Base-by-base conservation (phyloP, 2,113 vertebrate species). In the Anguilla japonica region DNA sequence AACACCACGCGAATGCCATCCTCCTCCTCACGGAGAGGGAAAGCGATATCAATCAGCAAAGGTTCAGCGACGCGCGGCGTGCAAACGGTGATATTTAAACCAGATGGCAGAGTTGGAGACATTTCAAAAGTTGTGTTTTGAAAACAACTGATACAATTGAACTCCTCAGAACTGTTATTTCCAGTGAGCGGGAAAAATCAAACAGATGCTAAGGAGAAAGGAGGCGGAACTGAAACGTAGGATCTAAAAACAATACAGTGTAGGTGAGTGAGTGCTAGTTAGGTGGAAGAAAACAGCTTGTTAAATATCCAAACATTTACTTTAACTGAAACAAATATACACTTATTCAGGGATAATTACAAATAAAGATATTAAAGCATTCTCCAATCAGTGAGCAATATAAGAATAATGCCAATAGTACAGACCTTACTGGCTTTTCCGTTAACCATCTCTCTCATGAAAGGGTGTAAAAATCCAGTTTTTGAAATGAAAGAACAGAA, bases 61-160 rank as follows among this genome's bases (percentile, higher is more conserved):
- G n/a, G 39, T 34, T 26, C 81, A 67, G 57, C 81, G 67, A 18
- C 26, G 56, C 3, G 53, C 11, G 15, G 22, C 26, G 22, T n/a
- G 14, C 16, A 18, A 82, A 26, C 67, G n/a, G 13, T 60, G 86
- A 89, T 86, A 90, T 85, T 86, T 79, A 56, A 94, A 92, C 56
- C 71, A 79, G 40, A 60, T 53, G 63, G 43, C 63, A n/a, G 26
- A 75, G 20, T 8, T 75, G 71, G 71, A 75, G 71, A 34, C 71
- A 75, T 75, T 75, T 75, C n/a, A 34, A 34, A 34, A 29, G n/a
- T 29, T 75, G 8, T 75, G 67, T 84, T 84, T 84, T 41, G 41
- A 84, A 84, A 50, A 16, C 18, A 46, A 75, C 6, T 11, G 26
- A 75, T 75, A 34, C 75, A 84, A n/a, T 78, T 84, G 63, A 39